phyloP scores from a whole-genome alignment of 2,888 invertebrate species.

The Epistrophe eligans region DNA sequence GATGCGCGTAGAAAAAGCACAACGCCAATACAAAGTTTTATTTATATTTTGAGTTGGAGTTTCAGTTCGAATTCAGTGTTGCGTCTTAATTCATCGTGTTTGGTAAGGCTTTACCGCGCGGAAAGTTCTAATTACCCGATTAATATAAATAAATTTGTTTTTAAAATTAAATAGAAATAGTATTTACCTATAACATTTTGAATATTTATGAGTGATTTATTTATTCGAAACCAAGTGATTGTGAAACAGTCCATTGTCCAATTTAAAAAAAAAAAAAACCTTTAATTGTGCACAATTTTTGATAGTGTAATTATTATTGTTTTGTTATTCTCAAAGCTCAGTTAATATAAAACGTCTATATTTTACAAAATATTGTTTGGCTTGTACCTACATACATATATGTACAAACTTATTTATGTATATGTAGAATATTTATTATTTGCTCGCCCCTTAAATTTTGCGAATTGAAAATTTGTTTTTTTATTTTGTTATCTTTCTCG shows the following conservation, averaged over 20 bases:
- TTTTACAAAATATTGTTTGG: not conserved
- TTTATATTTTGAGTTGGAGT: not conserved
- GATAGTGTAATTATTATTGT: slow-evolving; percentile 6
- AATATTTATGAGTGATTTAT: slow-evolving; percentile 29
- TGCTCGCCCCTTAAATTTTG: slow-evolving; percentile 17
- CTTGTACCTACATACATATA: not conserved
- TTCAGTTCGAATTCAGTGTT: not conserved
- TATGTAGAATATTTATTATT: too few relatives aligned
- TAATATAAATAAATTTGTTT: too few relatives aligned
- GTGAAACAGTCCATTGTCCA: slow-evolving; percentile 3
- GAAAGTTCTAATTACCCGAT: not conserved
- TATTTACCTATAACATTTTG: not conserved
- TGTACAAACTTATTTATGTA: not conserved
- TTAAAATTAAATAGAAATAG: too few relatives aligned
- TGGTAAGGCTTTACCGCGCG: not conserved
- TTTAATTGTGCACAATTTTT: not conserved
- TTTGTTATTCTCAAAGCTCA: slow-evolving; percentile 6
- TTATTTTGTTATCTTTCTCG: not conserved
- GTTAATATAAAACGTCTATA: not conserved
- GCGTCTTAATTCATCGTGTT: slow-evolving; percentile 4
- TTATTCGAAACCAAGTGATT: not conserved
- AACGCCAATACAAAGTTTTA: not conserved
- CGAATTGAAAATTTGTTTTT: not conserved
- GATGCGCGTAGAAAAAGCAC: not conserved
- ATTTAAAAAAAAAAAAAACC: not conserved